Evolutionary conservation across 2,113 vertebrate genomes (phyloP).

Genomic region (Pithys albifrons): DNA sequence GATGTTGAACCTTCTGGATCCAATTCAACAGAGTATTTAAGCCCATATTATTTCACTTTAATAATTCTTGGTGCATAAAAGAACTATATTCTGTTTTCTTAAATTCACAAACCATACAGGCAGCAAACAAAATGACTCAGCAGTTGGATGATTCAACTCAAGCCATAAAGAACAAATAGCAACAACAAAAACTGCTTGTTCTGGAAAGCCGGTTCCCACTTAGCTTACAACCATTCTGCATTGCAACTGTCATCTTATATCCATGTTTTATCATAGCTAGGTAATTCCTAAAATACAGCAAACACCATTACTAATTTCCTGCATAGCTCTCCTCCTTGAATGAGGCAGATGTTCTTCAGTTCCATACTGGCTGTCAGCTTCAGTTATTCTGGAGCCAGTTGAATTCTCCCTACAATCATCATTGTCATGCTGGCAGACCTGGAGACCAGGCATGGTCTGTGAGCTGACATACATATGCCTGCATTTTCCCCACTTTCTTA

Average conservation of each 20-base stretch:
- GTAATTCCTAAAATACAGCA: constrained; percentile 14
- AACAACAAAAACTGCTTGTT: neutral
- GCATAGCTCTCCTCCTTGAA: neutral
- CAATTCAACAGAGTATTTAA: neutral
- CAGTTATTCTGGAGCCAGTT: neutral
- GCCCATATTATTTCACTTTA: neutral
- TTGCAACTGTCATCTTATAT: neutral
- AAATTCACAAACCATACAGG: neutral
- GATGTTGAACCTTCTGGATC: neutral
- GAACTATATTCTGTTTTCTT: neutral
- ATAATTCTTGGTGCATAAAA: neutral
- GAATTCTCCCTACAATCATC: neutral
- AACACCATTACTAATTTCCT: neutral
- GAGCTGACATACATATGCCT: neutral
- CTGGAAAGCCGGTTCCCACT: neutral
- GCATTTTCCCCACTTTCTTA: neutral
- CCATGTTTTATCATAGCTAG: neutral
- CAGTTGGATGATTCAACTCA: neutral
- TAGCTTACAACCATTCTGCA: neutral
- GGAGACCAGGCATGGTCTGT: neutral
- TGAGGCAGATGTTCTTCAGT: neutral
- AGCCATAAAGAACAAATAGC: neutral
- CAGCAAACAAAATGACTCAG: neutral
- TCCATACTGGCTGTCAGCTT: neutral
- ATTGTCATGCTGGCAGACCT: neutral